A percentile compares a stretch with the other conserved stretches of the same genome.
Evolutionary conservation across 2,888 invertebrate genomes (phyloP).

Genomic region (Brassicogethes aeneus): DNA sequence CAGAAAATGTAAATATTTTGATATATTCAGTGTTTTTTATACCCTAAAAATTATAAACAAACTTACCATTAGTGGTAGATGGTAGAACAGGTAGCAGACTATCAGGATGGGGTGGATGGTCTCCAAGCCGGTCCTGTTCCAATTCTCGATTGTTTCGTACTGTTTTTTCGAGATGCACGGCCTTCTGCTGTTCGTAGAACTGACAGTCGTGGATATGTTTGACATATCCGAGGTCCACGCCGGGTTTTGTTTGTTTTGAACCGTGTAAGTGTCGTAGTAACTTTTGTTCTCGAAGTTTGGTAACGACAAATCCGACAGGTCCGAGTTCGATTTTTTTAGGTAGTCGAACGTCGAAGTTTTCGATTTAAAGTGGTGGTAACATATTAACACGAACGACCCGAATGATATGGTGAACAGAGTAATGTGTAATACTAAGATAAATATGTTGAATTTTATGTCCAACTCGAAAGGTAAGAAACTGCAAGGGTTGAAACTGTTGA

Average conservation of each 20-base stretch:
- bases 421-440: conserved; percentile 45
- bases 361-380: conserved; percentile 31
- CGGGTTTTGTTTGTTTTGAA: conserved; percentile 21
- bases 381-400: conserved; percentile 38
- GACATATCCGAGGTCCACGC: conserved; percentile 41
- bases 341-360: conserved; percentile 31
- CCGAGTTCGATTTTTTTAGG: conserved; percentile 37
- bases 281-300: conserved; percentile 23
- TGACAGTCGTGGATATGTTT: conserved; percentile 45
- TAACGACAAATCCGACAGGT: conserved; percentile 36
- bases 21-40: too few species aligned
- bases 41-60: too few species aligned
- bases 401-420: conserved; percentile 43
- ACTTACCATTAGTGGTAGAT: conserved; percentile 53
- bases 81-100: conserved; percentile 50
- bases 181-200: conserved; percentile 45
- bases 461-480: conserved; percentile 42
- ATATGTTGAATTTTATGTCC: conserved; percentile 43
- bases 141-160: conserved; percentile 8
- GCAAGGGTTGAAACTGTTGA: conserved; percentile 32
- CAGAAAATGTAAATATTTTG: too few species aligned
- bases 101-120: conserved; percentile 45
- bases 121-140: conserved; percentile 39
- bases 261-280: conserved; percentile 36
- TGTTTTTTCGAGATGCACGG: conserved; percentile 40